Conservation (phyloP, 2,113 vertebrate genomes). For the Microtus pennsylvanicus region DNA sequence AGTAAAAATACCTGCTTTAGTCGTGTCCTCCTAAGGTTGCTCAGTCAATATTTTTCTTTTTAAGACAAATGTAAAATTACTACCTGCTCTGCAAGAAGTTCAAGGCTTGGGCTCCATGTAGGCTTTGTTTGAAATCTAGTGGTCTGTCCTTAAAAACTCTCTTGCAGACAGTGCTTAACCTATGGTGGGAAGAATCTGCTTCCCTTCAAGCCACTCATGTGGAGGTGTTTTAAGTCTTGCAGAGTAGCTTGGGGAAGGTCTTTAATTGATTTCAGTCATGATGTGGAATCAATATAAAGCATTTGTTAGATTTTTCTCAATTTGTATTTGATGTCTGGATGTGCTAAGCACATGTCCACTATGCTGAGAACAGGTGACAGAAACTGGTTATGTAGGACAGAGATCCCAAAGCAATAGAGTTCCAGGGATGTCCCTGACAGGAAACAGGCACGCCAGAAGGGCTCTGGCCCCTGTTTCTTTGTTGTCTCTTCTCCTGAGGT, state of each 20-base stretch:
- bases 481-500: neutral
- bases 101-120: neutral
- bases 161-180: neutral
- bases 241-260: neutral
- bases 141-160: neutral
- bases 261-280: neutral
- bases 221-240: neutral
- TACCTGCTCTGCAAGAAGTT: neutral
- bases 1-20: neutral
- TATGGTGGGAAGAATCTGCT: neutral
- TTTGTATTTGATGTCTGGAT: neutral
- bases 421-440: neutral
- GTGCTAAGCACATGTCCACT: neutral
- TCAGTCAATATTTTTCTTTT: neutral
- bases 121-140: neutral
- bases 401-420: neutral
- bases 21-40: neutral
- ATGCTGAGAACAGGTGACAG: neutral
- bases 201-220: neutral
- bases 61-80: neutral
- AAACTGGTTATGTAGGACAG: neutral
- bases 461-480: neutral
- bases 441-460: neutral
- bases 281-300: conserved; percentile 42
- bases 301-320: conserved; percentile 32